These are phyloP conservation scores for Myripristis jacobus DNA, from an alignment of 2,797 vertebrate species.

Conservation along the genomic window DNA sequence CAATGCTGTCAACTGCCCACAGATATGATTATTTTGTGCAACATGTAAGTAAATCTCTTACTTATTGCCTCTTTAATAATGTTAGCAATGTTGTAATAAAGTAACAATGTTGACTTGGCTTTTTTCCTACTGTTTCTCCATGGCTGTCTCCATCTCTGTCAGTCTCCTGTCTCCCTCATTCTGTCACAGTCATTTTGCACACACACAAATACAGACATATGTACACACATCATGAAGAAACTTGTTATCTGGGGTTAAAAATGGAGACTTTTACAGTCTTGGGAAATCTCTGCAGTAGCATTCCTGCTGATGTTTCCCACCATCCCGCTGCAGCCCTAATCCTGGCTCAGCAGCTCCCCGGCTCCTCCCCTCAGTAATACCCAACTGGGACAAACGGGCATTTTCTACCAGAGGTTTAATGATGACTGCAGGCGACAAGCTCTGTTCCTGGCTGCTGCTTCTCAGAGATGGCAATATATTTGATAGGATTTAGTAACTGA, in stretches of 20 bases:
- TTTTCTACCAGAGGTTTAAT: conserved; percentile 49
- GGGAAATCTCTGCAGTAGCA: conserved; percentile 43
- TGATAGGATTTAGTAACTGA: conserved; percentile 75
- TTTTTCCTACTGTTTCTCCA: neutral
- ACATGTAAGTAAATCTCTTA: too few relatives aligned
- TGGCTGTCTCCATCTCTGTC: conserved; percentile 1
- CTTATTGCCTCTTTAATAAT: too few relatives aligned
- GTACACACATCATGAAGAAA: neutral
- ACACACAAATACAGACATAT: neutral
- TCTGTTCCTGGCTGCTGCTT: conserved; percentile 40
- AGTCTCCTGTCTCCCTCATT: neutral
- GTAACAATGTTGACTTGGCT: too few relatives aligned
- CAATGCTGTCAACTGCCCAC: too few relatives aligned
- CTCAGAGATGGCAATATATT: conserved; percentile 66
- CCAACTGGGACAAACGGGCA: conserved; percentile 46
- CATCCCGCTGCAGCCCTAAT: conserved; percentile 58
- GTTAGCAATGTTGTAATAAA: too few relatives aligned
- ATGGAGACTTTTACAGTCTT: conserved; percentile 33
- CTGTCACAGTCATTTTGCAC: too few relatives aligned
- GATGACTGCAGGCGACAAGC: conserved; percentile 59
- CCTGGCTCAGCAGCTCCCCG: conserved; percentile 41
- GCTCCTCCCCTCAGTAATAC: conserved; percentile 53
- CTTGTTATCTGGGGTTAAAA: conserved; percentile 12
- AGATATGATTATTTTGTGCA: too few relatives aligned
- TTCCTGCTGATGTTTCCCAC: conserved; percentile 69